Evolutionary conservation across 2,113 vertebrate genomes (phyloP), one percentile per base, ranked within the genome.

Genomic region (Cervus canadensis): DNA sequence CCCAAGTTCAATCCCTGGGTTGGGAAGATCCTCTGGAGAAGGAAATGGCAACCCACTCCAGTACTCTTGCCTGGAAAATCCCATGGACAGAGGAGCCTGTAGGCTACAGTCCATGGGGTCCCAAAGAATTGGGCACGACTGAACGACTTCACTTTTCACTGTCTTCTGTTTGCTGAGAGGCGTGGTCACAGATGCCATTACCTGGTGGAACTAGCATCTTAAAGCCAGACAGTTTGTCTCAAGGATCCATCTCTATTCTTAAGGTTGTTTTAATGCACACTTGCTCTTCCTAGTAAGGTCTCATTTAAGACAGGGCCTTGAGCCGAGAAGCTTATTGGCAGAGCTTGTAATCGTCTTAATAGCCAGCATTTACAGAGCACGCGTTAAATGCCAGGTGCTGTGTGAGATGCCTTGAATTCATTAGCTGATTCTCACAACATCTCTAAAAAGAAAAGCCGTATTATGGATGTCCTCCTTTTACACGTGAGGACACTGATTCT

Each of bases 351-450:
- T 48, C 7, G 5, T 56, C 91, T 81, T 54, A 87, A 93, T 78
- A 71, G 57, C 43, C 45, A 94, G 23, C 71, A n/a, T 92, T 97
- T 87, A 87, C 92, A 79, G 96, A 59, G 85, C 88, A 45, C 30
- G 36, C 8, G 6, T 74, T 54, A 88, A 90, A 91, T 88, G 81
- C 59, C 86, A 78, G 54, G 82, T 86, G 57, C 81, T 4, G 1
- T 21, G 45, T 1, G 15, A 28, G 30, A 43, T 2, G 11, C 88
- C 76, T 82, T 30, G 17, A 74, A 89, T 87, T 81, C 74, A 4
- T 94, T 43, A 74, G 84, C 74, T 64, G 30, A 79, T 52, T 43
- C 92, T 74, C 50, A 48, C 36, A 11, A 36, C 1, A 11, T 62
- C 88, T 64, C 87, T 52, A 23, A 45, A 62, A 88, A 89, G 82